Evolutionary conservation across 2,113 vertebrate genomes (phyloP), one percentile per base, ranked within the genome.

Genomic region (Urocynchramus pylzowi): DNA sequence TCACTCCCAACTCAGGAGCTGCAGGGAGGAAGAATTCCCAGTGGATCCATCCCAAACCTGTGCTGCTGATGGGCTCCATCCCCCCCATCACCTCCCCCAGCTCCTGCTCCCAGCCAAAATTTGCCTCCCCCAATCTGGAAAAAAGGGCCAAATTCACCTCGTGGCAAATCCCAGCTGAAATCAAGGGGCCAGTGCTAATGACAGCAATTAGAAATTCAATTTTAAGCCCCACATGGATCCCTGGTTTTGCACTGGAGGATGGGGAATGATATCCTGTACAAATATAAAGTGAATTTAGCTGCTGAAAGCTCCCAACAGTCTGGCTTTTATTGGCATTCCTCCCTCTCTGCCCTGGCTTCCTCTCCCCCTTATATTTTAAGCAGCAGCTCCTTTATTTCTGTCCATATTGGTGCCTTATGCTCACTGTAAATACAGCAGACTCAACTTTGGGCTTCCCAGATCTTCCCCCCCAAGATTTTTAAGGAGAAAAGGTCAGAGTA

Each of bases 401-500:
- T 59, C 45, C 90, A 49, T 77, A 71, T 93, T 87, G 78, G 92
- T 95, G 74, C 96, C 93, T 93, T 95, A 96, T 92, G 97, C 93
- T 96, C 56, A 31, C 89, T 92, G 90, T 91, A 98, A 98, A 95
- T 71, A 84, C 20, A 97, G 94, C 94, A 73, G 57, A 69, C 88
- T 95, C 87, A 86, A 94, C 81, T 89, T 12, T 83, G 65, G 90
- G 86, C 95, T 89, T 86, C 80, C 95, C 89, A 95, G 89, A 84
- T 26, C 81, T 95, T 59, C 65, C 88, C 70, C 63, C 54, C 53
- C 63, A 87, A 54, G 87, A 95, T 70, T 97, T 98, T 97, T 97
- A 93, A 98, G 95, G 95, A 93, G 97, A 93, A 97, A 98, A 98
- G 97, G 96, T 98, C 97, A 98, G 90, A 95, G 88, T 95, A 98